phyloP scores from a whole-genome alignment of 1,140 invertebrate genomes.

The Megalonaias nervosa region DNA sequence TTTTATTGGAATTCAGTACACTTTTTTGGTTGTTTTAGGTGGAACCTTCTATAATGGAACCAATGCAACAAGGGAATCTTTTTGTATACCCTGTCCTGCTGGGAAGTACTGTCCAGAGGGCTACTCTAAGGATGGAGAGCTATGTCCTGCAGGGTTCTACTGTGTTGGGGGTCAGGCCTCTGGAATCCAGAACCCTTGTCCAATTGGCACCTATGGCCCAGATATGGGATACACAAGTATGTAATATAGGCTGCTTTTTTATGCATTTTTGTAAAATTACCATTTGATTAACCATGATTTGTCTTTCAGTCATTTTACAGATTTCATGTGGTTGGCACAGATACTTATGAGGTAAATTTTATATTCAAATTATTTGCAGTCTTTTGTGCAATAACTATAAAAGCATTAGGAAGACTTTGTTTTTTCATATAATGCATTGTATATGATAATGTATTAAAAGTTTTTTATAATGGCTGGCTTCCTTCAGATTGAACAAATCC shows the following conservation, averaged over 20 bases:
- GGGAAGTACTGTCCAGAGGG: conserved; percentile 58
- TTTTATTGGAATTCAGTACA: conserved; percentile 1
- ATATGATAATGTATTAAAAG: neutral
- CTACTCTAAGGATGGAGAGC: conserved; percentile 25
- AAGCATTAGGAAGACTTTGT: too few species aligned
- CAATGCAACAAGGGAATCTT: conserved; percentile 42
- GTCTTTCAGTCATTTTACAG: too few species aligned
- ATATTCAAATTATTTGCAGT: neutral
- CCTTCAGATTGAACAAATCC: too few species aligned
- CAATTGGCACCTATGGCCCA: conserved; percentile 63
- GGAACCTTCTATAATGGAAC: conserved; percentile 55
- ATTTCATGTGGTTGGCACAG: neutral
- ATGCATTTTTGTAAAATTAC: too few species aligned
- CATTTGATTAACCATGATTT: too few species aligned
- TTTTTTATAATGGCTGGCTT: too few species aligned
- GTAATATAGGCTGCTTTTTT: conserved; percentile 16
- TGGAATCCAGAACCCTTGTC: conserved; percentile 59
- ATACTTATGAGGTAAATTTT: neutral
- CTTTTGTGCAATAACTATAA: neutral
- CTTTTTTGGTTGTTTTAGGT: conserved; percentile 37
- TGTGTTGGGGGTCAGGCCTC: conserved; percentile 53
- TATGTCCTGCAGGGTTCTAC: conserved; percentile 65
- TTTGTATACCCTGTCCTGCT: conserved; percentile 57
- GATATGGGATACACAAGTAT: conserved; percentile 54
- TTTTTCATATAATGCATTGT: neutral